Conservation (phyloP, 1,140 invertebrate genomes). For the Copidosoma floridanum region DNA sequence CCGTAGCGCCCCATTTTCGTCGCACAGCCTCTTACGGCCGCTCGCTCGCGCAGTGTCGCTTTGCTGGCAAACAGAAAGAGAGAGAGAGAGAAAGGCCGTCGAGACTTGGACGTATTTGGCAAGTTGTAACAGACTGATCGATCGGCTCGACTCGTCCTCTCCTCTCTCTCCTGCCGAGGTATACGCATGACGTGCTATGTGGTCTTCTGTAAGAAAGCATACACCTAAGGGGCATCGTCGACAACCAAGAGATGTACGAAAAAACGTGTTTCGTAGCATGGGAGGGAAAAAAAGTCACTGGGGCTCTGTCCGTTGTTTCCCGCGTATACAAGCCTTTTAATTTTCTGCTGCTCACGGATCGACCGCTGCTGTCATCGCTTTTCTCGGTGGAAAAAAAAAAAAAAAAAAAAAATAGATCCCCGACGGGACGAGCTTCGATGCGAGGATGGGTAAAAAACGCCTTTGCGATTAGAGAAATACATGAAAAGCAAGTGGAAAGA, state of each 20-base stretch:
- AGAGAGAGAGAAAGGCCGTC: no score
- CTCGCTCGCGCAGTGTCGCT: not conserved
- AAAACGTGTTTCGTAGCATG: slow-evolving; percentile 8
- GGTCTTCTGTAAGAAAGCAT: no score
- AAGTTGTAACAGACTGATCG: slow-evolving; percentile 10
- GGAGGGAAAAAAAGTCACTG: no score
- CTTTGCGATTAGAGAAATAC: no score
- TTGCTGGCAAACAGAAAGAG: no score
- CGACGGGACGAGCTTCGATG: no score
- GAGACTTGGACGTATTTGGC: slow-evolving; percentile 17
- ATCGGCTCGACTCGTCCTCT: not conserved
- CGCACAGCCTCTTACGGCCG: not conserved
- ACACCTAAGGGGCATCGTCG: no score
- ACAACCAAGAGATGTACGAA: no score
- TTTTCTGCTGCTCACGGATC: not conserved
- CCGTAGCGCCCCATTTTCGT: not conserved
- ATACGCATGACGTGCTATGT: not conserved
- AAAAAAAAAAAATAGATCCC: no score
- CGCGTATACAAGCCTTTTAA: no score
- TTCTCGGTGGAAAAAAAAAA: not conserved
- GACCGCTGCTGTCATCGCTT: not conserved
- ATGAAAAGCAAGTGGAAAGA: no score
- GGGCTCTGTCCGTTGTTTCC: slow-evolving; percentile 14
- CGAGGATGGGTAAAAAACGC: no score
- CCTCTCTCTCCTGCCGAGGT: not conserved